Base-by-base conservation (phyloP, 2,113 vertebrate genomes). In the Entosphenus tridentatus region DNA sequence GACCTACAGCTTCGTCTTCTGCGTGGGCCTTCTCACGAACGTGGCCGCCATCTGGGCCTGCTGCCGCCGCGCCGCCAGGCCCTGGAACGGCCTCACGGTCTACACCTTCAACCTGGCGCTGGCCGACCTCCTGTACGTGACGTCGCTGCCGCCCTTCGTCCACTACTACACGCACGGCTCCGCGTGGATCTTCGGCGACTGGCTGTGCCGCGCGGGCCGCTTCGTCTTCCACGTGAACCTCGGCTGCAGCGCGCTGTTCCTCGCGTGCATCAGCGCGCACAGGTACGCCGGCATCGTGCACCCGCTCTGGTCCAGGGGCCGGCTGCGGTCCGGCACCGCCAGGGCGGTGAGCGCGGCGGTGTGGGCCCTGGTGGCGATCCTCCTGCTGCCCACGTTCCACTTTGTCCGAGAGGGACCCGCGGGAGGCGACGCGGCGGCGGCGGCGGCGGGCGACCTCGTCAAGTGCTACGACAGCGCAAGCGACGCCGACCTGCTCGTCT, bases 241-340 rank as follows among this genome's bases (percentile, higher is more conserved):
- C 12, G 86, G 86, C 0, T 79, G 85, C 72, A 87, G 83, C 76
- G 84, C 88, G 7, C 79, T 80, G 5, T 88, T 89, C 71, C 82
- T 89, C 67, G 84, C 80, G 2, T 85, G 83, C 73, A 84, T 88
- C 71, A 85, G 86, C 8, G 55, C 84, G 57, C 85, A 85, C 75
- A 79, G 85, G 13, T 86, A 89, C 77, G 74, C 85, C 76, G 78
- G 81, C 57, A 81, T 89, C 1, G 83, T 88, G 13, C 79, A 88
- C 73, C 80, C 84, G 0, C 70, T 86, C 77, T 80, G 67, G 71
- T 75, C 72, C 0, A 75, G 77, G 73, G 85, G 84, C n/a, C 73
- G 81, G 56, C 77, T 82, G 62, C 78, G 75, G 54, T 71, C 62
- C 0, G 39, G 39, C 39, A 39, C 39, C 39, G 39, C 39, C 39